These are phyloP conservation scores for Benitochromis conjunctus DNA, from an alignment of 2,113 vertebrate species.

Conservation along the genomic window DNA sequence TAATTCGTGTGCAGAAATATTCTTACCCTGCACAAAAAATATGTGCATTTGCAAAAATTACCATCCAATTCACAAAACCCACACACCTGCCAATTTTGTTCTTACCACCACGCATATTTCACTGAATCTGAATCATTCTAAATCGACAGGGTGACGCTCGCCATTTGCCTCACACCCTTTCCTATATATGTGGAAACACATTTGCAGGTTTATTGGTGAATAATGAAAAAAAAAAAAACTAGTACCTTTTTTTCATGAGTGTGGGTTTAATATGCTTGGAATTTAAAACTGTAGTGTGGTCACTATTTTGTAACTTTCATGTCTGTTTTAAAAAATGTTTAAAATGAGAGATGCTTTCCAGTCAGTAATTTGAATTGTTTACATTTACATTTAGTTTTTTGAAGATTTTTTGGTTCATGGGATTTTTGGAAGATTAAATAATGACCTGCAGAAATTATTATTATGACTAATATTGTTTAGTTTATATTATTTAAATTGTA, in stretches of 20 bases:
- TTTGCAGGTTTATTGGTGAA: not conserved
- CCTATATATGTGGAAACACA: too few species aligned
- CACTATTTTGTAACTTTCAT: not conserved
- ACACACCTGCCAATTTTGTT: not conserved
- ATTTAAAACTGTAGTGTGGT: not conserved
- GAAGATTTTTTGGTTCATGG: not conserved
- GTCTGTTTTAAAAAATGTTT: not conserved
- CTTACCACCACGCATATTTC: not conserved
- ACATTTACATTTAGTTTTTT: not conserved
- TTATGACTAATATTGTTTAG: not conserved
- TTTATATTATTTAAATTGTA: not conserved
- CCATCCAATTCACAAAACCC: not conserved
- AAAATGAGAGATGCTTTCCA: not conserved
- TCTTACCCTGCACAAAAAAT: not conserved
- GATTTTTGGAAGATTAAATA: not conserved
- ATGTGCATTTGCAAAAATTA: not conserved
- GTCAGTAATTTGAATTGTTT: not conserved
- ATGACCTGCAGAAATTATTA: not conserved
- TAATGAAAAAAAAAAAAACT: not conserved
- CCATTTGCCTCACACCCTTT: too few species aligned
- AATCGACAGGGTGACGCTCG: not conserved
- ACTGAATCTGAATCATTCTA: not conserved
- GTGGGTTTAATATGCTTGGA: not conserved
- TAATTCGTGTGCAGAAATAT: not conserved
- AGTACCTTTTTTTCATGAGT: rapidly evolving